Base-by-base conservation (phyloP, 2,888 invertebrate species). In the Sphaeridia pumilis region DNA sequence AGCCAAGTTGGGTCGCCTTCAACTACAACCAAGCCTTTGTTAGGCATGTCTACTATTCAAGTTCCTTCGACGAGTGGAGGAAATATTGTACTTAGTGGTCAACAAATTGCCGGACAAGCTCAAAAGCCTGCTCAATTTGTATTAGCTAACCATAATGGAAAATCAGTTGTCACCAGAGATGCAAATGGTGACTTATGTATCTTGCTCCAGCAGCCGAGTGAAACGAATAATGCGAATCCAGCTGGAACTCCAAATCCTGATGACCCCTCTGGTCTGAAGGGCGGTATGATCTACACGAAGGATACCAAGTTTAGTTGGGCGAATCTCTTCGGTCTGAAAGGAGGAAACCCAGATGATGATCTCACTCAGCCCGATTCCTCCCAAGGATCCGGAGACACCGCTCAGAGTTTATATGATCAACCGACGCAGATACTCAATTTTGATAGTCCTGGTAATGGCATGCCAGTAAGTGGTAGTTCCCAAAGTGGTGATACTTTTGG, bases 81-180 rank as follows among this genome's bases (percentile, higher is more conserved):
- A 28, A 49, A 49, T 41, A 27, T 45, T 22, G 45, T 54, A 10
- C 27, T 45, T 12, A 42, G 49, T n/a, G 38, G 38, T 4, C 34
- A 20, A 74, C 74, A 56, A 75, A 41, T 76, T 46, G 84, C 84
- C 69, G 81, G 83, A 47, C 75, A 80, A 2, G 76, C 76, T 24
- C 22, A 21, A 14, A 17, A 26, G 12, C 38, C 38, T 21, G 41
- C 27, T 10, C 41, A 38, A 17, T 17, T 52, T 34, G 43, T 52
- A 12, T 25, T 52, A 17, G 38, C 52, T 1, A 52, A 52, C 22
- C 52, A 52, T 20, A 52, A 52, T 47, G 52, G 52, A 3, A 52
- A 53, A 38, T 49, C 48, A 22, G 27, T 46, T 17, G 27, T 49
- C 12, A 53, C 53, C 3, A 43, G 49, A 1, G 49, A 53, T 49